Evolutionary conservation across 1,140 invertebrate genomes (phyloP).

Genomic region (Paramacrobiotus metropolitanus): DNA sequence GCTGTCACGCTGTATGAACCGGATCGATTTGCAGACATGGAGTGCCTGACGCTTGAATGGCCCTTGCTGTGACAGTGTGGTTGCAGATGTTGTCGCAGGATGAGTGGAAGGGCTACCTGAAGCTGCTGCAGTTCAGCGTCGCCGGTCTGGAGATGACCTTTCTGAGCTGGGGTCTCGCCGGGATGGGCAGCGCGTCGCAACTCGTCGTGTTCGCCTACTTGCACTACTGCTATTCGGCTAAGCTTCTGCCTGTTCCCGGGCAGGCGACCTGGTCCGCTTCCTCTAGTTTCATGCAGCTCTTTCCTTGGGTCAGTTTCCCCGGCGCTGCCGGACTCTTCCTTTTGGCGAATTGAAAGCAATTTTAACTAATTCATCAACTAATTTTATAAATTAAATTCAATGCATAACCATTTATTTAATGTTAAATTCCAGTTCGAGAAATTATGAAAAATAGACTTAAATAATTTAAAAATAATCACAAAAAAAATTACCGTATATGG

Average conservation of each 20-base stretch:
- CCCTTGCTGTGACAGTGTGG: too few relatives aligned
- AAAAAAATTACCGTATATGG: too few relatives aligned
- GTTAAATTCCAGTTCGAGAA: too few relatives aligned
- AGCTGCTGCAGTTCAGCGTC: constrained; percentile 62
- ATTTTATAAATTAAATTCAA: too few relatives aligned
- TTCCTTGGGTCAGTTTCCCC: background rate
- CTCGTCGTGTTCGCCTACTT: constrained; percentile 92
- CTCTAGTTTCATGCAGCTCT: background rate
- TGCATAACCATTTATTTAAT: too few relatives aligned
- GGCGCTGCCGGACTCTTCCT: too few relatives aligned
- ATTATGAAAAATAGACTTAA: too few relatives aligned
- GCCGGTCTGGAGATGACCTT: constrained; percentile 76
- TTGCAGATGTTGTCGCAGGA: constrained; percentile 53
- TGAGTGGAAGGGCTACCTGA: constrained; percentile 90
- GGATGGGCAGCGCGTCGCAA: constrained; percentile 89
- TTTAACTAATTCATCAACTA: too few relatives aligned
- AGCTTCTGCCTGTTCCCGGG: too few relatives aligned
- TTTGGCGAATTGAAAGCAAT: too few relatives aligned
- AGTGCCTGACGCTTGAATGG: background rate
- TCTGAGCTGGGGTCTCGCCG: constrained; percentile 73
- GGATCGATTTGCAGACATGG: background rate
- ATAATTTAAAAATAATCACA: too few relatives aligned
- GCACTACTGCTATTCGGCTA: constrained; percentile 56
- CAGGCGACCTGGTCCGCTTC: background rate
- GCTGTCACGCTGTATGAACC: background rate